Evolutionary conservation across 2,888 invertebrate species (phyloP).

Genomic region (Xestia ashworthii): DNA sequence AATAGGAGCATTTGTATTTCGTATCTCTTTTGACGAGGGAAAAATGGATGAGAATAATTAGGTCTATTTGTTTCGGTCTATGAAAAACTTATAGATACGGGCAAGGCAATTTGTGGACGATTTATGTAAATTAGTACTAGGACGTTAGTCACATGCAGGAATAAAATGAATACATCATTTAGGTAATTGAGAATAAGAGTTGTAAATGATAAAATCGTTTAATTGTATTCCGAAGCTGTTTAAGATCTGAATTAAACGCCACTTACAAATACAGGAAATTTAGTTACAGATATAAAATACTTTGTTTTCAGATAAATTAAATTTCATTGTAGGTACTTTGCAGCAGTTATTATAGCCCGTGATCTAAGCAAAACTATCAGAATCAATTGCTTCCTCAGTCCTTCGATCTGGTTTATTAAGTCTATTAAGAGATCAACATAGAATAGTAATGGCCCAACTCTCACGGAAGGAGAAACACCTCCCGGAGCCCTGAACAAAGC

Average conservation of each 20-base stretch:
- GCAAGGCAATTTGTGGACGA: conserved; percentile 12
- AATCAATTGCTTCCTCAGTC: background rate
- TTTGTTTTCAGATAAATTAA: conserved; percentile 23
- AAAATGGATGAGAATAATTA: conserved; percentile 34
- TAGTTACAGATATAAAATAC: background rate
- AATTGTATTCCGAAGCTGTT: conserved; percentile 20
- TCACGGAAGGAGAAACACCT: too few relatives aligned
- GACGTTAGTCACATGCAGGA: conserved; percentile 3
- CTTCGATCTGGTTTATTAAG: background rate
- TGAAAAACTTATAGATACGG: conserved; percentile 23
- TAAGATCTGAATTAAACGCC: conserved; percentile 19
- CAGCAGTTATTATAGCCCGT: conserved; percentile 3
- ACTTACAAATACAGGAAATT: conserved; percentile 25
- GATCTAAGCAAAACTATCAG: background rate
- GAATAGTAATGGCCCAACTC: too few relatives aligned
- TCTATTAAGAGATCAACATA: background rate
- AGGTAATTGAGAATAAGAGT: background rate
- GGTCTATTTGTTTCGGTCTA: conserved; percentile 13
- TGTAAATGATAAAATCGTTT: background rate
- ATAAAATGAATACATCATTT: conserved; percentile 6
- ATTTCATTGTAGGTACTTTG: background rate
- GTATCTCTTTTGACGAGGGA: conserved; percentile 26
- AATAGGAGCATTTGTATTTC: conserved; percentile 43
- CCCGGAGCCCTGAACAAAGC: too few relatives aligned
- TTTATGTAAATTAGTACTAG: conserved; percentile 8